Conservation (phyloP, 1,140 invertebrate genomes). For the Heliconius nattereri region DNA sequence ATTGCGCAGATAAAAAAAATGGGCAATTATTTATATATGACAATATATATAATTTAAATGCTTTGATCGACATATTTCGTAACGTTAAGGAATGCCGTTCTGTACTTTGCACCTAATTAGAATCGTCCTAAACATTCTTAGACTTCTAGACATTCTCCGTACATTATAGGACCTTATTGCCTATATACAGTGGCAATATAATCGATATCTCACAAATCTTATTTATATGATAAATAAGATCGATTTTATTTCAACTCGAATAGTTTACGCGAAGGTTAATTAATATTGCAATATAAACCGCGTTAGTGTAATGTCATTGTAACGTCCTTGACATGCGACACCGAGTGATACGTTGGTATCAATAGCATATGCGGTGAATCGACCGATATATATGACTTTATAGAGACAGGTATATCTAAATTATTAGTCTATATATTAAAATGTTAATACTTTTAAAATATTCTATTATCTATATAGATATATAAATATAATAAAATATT, state of each 20-base stretch:
- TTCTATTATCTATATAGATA: neutral
- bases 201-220: neutral
- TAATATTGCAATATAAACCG: constrained; percentile 30
- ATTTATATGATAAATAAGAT: neutral
- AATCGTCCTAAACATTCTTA: constrained; percentile 17
- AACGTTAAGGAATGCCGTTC: constrained; percentile 12
- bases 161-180: constrained; percentile 8
- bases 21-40: neutral
- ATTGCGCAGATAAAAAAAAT: too few species aligned
- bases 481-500: neutral
- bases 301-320: constrained; percentile 30
- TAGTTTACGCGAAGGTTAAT: constrained; percentile 23
- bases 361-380: constrained; percentile 30
- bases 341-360: constrained; percentile 30
- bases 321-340: constrained; percentile 37
- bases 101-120: neutral
- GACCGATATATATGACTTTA: constrained; percentile 30
- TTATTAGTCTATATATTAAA: neutral
- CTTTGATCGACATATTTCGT: neutral
- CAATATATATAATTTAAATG: neutral
- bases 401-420: neutral
- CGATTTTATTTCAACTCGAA: neutral
- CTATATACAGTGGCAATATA: neutral
- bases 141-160: constrained; percentile 11
- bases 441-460: neutral